These are phyloP conservation scores for Leptopilina clavipes DNA, from an alignment of 1,140 invertebrate species.

Conservation along the genomic window DNA sequence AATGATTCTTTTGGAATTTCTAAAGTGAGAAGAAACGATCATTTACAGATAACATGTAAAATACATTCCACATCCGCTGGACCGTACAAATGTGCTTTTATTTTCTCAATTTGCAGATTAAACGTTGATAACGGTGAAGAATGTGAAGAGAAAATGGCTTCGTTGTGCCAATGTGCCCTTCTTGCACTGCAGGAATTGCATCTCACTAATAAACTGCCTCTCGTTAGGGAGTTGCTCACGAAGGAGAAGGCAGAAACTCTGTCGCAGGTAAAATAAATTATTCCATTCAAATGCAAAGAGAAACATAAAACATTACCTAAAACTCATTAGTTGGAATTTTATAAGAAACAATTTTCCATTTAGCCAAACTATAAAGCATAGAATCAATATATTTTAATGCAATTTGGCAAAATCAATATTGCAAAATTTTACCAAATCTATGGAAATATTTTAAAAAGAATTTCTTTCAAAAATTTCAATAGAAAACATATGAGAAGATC, in stretches of 20 bases:
- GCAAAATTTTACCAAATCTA: conserved; percentile 24
- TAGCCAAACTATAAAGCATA: too few species aligned
- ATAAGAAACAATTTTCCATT: too few species aligned
- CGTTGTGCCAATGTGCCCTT: conserved; percentile 86
- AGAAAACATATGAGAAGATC: too few species aligned
- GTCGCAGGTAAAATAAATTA: conserved; percentile 72
- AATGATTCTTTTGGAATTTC: neutral
- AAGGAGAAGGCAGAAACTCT: conserved; percentile 84
- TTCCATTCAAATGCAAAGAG: too few species aligned
- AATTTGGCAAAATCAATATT: conserved; percentile 23
- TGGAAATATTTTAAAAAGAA: too few species aligned
- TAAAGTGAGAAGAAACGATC: neutral
- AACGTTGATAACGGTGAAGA: conserved; percentile 77
- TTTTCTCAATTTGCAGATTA: conserved; percentile 70
- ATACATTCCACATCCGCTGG: neutral
- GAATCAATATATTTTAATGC: too few species aligned
- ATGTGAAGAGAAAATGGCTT: conserved; percentile 78
- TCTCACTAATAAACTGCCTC: conserved; percentile 79
- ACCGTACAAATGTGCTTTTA: conserved; percentile 5
- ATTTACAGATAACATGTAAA: neutral
- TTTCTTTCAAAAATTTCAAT: too few species aligned
- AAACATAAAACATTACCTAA: too few species aligned
- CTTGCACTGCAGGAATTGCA: conserved; percentile 80
- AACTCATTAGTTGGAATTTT: too few species aligned
- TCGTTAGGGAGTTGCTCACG: conserved; percentile 81